Conservation (phyloP, 2,888 invertebrate genomes). For the Augochlorella aurata region DNA sequence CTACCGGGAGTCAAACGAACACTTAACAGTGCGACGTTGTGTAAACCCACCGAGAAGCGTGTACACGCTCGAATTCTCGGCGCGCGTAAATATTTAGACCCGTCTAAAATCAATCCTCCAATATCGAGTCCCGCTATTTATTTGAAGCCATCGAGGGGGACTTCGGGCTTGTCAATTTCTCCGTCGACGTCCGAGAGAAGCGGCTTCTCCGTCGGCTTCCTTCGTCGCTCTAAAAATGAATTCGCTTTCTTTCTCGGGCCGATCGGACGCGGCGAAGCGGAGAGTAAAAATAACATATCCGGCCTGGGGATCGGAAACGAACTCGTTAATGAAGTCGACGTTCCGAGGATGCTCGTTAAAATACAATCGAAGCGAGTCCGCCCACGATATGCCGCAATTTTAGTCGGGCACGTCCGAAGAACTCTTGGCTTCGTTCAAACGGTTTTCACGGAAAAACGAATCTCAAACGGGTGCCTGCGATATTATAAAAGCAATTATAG, state of each 20-base stretch:
- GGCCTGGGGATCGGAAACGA: background rate
- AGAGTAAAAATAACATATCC: conserved; percentile 14
- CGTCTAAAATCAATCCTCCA: conserved; percentile 61
- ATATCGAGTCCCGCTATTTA: conserved; percentile 61
- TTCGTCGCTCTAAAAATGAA: background rate
- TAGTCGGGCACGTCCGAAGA: background rate
- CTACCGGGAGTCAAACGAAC: conserved; percentile 57
- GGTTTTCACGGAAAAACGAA: too few species aligned
- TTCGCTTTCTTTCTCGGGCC: too few species aligned
- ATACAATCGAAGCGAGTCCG: background rate
- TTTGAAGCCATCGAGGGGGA: conserved; percentile 52
- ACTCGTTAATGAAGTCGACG: conserved; percentile 13
- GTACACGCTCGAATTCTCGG: conserved; percentile 51
- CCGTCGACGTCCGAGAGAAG: background rate
- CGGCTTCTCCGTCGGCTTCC: background rate
- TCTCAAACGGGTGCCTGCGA: too few species aligned
- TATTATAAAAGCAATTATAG: too few species aligned
- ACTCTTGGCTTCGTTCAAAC: too few species aligned
- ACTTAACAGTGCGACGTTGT: conserved; percentile 68
- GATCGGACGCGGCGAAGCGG: background rate
- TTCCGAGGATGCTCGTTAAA: background rate
- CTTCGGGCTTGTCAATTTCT: conserved; percentile 25
- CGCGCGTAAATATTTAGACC: conserved; percentile 68
- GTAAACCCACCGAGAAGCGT: conserved; percentile 63
- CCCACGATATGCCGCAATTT: background rate